Evolutionary conservation across 1,140 invertebrate genomes (phyloP).

Genomic region (Daktulosphaira vitifoliae): DNA sequence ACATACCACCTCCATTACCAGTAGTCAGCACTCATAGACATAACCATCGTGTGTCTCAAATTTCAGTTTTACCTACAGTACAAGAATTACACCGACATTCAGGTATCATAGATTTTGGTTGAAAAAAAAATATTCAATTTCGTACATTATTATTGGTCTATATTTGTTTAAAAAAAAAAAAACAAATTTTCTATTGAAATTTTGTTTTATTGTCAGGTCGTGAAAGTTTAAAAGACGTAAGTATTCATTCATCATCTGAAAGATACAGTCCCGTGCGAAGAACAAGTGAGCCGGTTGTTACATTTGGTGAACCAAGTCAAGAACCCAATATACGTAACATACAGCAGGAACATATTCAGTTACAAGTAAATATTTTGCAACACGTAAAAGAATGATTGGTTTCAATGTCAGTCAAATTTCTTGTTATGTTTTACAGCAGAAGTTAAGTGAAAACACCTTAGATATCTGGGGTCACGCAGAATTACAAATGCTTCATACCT

Average conservation of each 20-base stretch:
- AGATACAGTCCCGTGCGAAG: slow-evolving; percentile 82
- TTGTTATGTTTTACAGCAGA: slow-evolving; percentile 17
- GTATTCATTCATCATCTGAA: slow-evolving; percentile 54
- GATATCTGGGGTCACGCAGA: slow-evolving; percentile 22
- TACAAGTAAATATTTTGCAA: slow-evolving; percentile 34
- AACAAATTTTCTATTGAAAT: too few species aligned
- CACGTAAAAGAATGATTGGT: not conserved
- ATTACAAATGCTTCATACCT: slow-evolving; percentile 34
- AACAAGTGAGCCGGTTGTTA: slow-evolving; percentile 61
- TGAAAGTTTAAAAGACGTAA: slow-evolving; percentile 50
- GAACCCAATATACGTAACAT: slow-evolving; percentile 39
- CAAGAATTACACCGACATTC: slow-evolving; percentile 43
- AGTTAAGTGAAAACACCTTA: slow-evolving; percentile 29
- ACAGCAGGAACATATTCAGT: slow-evolving; percentile 59
- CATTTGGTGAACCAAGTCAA: slow-evolving; percentile 26
- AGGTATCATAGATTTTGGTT: slow-evolving; percentile 21
- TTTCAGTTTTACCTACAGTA: slow-evolving; percentile 47
- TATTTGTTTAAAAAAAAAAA: too few species aligned
- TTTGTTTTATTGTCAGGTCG: slow-evolving; percentile 35
- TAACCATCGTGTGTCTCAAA: slow-evolving; percentile 38
- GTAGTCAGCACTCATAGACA: slow-evolving; percentile 44
- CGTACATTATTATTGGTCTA: too few species aligned
- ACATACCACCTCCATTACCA: slow-evolving; percentile 57
- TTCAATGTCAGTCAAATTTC: not conserved
- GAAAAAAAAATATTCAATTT: too few species aligned